These are phyloP conservation scores for Marisa cornuarietis DNA, from an alignment of 1,140 invertebrate species.

Conservation along the genomic window DNA sequence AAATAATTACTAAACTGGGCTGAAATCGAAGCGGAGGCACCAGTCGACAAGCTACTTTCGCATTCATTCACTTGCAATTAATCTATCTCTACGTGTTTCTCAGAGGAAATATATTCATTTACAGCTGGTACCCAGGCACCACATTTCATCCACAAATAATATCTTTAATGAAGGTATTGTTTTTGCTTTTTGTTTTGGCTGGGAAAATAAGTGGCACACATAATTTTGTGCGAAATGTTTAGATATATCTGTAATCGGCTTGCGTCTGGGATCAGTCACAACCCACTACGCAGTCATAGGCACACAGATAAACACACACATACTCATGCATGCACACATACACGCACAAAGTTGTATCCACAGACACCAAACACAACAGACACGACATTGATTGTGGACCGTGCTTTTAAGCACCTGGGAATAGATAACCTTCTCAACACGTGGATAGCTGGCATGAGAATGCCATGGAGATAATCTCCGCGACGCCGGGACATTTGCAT, in stretches of 20 bases:
- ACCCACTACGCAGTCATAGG: neutral
- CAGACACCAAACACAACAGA: neutral
- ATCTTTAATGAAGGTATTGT: no score
- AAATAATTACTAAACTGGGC: neutral
- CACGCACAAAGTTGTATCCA: neutral
- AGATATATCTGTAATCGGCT: no score
- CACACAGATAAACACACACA: neutral
- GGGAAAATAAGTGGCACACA: no score
- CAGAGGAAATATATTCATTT: neutral
- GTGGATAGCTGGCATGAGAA: neutral
- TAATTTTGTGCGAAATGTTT: no score
- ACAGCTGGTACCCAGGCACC: neutral
- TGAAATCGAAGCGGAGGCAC: neutral
- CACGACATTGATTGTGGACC: neutral
- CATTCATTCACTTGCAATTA: neutral
- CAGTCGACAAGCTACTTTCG: neutral
- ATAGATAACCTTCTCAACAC: neutral
- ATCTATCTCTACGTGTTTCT: neutral
- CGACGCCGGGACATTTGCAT: neutral
- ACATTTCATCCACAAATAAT: neutral
- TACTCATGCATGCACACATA: neutral
- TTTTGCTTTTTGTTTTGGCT: no score
- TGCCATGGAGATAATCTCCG: neutral
- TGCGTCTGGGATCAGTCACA: no score
- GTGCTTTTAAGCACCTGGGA: neutral